Evolutionary conservation across 2,888 invertebrate genomes (phyloP), one percentile per base, ranked within the genome.

Genomic region (Matsumyia berberina): DNA sequence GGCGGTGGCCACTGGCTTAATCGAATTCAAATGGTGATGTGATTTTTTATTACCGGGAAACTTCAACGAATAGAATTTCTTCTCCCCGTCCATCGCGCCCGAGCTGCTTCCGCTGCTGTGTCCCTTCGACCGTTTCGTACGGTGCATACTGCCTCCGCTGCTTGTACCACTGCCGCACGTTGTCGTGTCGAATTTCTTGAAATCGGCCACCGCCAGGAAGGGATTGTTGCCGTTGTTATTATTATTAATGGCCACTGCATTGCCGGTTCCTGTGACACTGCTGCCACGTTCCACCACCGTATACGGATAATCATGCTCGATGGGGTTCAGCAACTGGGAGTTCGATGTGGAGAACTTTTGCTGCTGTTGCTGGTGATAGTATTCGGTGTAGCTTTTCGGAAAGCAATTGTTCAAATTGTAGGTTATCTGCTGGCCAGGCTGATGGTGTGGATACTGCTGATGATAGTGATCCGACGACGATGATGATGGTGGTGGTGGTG

Each of bases 1-100:
- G 51, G 86, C 86, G 69, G 67, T 82, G 42, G 58, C 53, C 64
- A 72, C 67, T 29, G 82, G 42, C 53, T 76, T 85, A 76, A 76
- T 76, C 79, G 66, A 80, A 80, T 85, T 80, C 64, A 85, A 74
- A 70, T 85, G 85, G 76, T 81, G 78, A 82, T 82, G 81, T 44
- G 88, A 87, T 64, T 86, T 87, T 55, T 81, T 87, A 46, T 86
- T 88, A 55, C 87, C 87, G 42, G 88, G 87, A 58, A 90, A 90
- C 87, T 91, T 92, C 17, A 92, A 86, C 5, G 92, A 92, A 76
- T 92, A 91, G 87, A 91, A 92, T 85, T 90, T 91, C 88, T 90
- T 91, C 31, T 91, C 90, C 31, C 88, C 89, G 8, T 89, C 89
- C 17, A 88, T 66, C 66, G 88, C 67, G 1, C 81, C 81, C 19